A percentile compares a stretch with the other conserved stretches of the same genome.
Evolutionary conservation across 2,113 vertebrate species (phyloP).

Genomic region (Bagarius yarrelli): DNA sequence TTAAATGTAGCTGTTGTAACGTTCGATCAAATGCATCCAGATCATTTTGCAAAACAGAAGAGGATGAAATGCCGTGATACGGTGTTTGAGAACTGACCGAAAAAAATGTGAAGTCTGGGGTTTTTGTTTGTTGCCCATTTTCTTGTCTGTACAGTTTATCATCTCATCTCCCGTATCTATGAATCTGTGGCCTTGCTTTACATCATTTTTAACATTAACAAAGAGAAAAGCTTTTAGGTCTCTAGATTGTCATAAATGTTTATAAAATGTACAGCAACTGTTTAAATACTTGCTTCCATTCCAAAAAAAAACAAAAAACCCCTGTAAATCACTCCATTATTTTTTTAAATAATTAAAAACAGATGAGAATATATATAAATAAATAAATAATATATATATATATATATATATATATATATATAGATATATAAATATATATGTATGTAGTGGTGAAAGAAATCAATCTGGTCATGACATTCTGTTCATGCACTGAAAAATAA

Average conservation of each 20-base stretch:
- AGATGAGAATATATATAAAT: slow-evolving; percentile 53
- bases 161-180: slow-evolving; percentile 57
- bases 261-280: slow-evolving; percentile 99
- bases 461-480: slow-evolving; percentile 71
- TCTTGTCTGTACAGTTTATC: slow-evolving; percentile 36
- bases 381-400: slow-evolving; percentile 55
- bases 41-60: not conserved
- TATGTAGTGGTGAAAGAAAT: slow-evolving; percentile 66
- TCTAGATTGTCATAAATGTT: slow-evolving; percentile 94
- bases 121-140: slow-evolving; percentile 26
- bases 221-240: slow-evolving; percentile 60
- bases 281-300: slow-evolving; percentile 90
- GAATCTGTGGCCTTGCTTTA: slow-evolving; percentile 89
- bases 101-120: slow-evolving; percentile 45
- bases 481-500: slow-evolving; percentile 78
- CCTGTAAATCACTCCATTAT: slow-evolving; percentile 98
- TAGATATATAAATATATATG: slow-evolving; percentile 58
- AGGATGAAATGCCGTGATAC: not conserved
- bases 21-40: not conserved
- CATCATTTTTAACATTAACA: slow-evolving; percentile 64
- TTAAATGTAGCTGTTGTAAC: slow-evolving; percentile 34
- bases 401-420: slow-evolving; percentile 46
- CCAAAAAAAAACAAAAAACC: slow-evolving; percentile 76
- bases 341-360: slow-evolving; percentile 94
- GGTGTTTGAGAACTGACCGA: not conserved